Evolutionary conservation across 2,797 vertebrate genomes (phyloP).

Genomic region (Leptodactylus fallax): DNA sequence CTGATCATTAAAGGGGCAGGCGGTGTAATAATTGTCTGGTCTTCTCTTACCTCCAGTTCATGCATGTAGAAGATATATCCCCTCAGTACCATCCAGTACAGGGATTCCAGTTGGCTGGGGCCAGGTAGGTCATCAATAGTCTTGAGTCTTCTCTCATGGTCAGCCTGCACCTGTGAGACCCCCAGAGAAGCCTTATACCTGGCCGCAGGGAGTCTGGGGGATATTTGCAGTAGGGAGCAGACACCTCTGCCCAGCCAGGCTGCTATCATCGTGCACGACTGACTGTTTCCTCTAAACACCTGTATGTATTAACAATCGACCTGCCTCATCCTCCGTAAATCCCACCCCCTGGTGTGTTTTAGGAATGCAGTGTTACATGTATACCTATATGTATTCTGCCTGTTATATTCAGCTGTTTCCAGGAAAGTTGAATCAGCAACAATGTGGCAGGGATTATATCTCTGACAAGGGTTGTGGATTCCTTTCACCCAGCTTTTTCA

Average conservation of each 20-base stretch:
- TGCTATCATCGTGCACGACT: not conserved
- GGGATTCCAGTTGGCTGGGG: not conserved
- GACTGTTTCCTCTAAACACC: not conserved
- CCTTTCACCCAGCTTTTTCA: too few relatives aligned
- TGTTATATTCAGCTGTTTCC: too few relatives aligned
- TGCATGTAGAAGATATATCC: constrained; percentile 47
- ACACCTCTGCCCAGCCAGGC: not conserved
- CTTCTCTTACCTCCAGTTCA: constrained; percentile 48
- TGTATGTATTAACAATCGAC: too few relatives aligned
- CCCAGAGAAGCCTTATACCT: constrained; percentile 29
- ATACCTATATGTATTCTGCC: not conserved
- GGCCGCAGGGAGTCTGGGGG: not conserved
- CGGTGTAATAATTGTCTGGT: not conserved
- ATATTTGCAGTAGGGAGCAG: not conserved
- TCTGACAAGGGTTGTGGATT: too few relatives aligned
- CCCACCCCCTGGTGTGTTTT: too few relatives aligned
- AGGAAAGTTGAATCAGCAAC: too few relatives aligned
- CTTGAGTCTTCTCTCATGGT: not conserved
- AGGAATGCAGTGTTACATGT: not conserved
- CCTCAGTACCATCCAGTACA: constrained; percentile 53
- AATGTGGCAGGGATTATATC: too few relatives aligned
- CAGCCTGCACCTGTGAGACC: not conserved
- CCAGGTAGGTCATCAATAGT: constrained; percentile 43
- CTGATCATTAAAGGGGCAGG: not conserved
- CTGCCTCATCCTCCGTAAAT: not conserved